Evolutionary conservation across 1,140 invertebrate species (phyloP), one percentile per base, ranked within the genome.

Genomic region (Radopholus similis): DNA sequence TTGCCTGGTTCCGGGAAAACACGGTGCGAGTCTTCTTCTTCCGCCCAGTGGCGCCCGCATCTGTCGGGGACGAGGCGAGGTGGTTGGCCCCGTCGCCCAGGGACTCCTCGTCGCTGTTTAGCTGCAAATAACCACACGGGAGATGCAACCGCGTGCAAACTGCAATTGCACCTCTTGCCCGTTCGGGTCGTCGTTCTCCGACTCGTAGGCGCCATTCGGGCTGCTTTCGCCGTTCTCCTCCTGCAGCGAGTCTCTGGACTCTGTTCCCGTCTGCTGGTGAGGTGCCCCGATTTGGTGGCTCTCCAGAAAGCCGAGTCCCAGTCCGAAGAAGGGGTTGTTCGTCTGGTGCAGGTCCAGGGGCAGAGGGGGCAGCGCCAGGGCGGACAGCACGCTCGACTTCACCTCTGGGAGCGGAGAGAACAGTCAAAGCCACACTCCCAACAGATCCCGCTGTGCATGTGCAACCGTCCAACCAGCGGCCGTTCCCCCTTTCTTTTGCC

Each of bases 11-110:
- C 32, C 58, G 37, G 18, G 58, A 60, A 18, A 60, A 60, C 4
- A 60, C 58, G n/a, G 58, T 60, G 21, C 59, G 59, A 4, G 59
- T 62, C 8, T 62, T 62, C 9, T 62, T 62, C 59, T 62, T 62
- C 21, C 40, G 15, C 40, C 38, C 44, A 30, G n/a, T n/a, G n/a
- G n/a, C n/a, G n/a, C n/a, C n/a, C n/a, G n/a, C n/a, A n/a, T n/a
- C n/a, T n/a, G n/a, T n/a, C n/a, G n/a, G n/a, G n/a, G n/a, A n/a
- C n/a, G n/a, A n/a, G n/a, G n/a, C n/a, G n/a, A n/a, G n/a, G n/a
- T n/a, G n/a, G n/a, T n/a, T n/a, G n/a, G 23, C 35, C n/a, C 13
- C 23, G 40, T 49, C 59, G 32, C 11, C 23, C 49, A 47, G 42
- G 9, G 40, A 26, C 6, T 42, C 42, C 9, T 47, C 42, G 9